Evolutionary conservation across 2,113 vertebrate species (phyloP), one percentile per base, ranked within the genome.

Genomic region (Paradisaea rubra): DNA sequence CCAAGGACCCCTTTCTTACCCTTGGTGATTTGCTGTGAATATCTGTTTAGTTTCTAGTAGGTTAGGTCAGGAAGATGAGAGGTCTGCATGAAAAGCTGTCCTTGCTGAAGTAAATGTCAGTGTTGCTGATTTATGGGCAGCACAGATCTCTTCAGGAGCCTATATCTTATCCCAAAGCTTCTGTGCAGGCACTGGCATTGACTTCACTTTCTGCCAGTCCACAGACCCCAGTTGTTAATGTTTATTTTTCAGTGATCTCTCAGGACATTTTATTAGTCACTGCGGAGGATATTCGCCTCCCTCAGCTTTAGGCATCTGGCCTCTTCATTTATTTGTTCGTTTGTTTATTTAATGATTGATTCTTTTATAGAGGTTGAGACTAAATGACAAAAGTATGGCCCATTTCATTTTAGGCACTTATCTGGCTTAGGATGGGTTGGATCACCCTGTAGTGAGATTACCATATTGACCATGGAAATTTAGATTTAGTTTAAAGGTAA

Each of bases 221-320:
- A 80, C 20, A 66, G 21, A 47, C 3, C 2, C 3, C 19, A 3
- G 1, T 1, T 52, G 9, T 56, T 61, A 61, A 39, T 39, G 1
- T 23, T 56, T 73, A 10, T 47, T 81, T 59, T 57, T 54, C 41
- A 45, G 0, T 49, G 25, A 57, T 56, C 9, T 64, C 41, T 53
- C 13, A 30, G 23, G 7, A 60, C 17, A 15, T 79, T 28, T 3
- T 54, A 35, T 37, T 74, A 72, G 33, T 45, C n/a, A 24, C 5
- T 50, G 0, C 13, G 6, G 13, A 39, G 11, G 25, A 31, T 39
- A 42, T 70, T 66, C 50, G 7, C 6, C 8, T 61, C 13, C 7
- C 2, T 37, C 11, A 47, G 2, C 1, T 76, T 71, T 41, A 72
- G 14, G 2, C 4, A 47, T 14, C 23, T 64, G 22, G 6, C 3